Conservation (phyloP, 2,113 vertebrate genomes). For the Pontoporia blainvillei region DNA sequence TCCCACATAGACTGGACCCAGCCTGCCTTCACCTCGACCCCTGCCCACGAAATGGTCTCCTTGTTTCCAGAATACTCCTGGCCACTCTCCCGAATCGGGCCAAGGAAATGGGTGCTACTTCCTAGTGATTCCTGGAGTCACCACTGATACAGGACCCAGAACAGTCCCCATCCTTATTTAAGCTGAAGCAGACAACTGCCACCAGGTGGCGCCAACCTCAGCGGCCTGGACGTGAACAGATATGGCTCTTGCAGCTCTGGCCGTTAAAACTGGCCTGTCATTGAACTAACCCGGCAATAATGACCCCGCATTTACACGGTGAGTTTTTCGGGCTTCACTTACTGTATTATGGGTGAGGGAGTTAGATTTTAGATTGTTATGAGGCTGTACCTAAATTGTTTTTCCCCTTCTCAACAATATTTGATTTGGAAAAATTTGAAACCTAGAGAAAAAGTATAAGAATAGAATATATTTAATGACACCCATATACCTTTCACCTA, state of each 20-base stretch:
- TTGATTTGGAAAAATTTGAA: conserved; percentile 15
- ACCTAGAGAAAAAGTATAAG: not conserved
- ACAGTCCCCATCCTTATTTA: not conserved
- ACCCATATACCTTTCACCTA: not conserved
- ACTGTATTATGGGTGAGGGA: not conserved
- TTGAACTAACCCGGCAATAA: not conserved
- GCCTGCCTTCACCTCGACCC: not conserved
- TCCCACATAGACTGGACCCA: not conserved
- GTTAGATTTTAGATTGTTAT: not conserved
- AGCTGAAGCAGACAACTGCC: not conserved
- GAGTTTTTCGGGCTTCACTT: not conserved
- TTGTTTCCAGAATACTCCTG: not conserved
- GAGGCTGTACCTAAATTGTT: not conserved
- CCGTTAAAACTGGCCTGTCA: not conserved
- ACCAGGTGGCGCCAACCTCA: conserved; percentile 42
- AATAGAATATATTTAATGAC: not conserved
- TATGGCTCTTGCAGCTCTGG: too few relatives aligned
- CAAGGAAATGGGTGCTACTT: not conserved
- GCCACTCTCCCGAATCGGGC: not conserved
- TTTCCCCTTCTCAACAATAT: not conserved
- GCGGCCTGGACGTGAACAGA: not conserved
- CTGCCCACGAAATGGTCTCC: not conserved
- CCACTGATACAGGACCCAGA: not conserved
- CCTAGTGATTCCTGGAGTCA: not conserved
- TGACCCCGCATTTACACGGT: rapidly evolving